phyloP scores from a whole-genome alignment of 2,113 vertebrate species.

The Pedionomus torquatus region DNA sequence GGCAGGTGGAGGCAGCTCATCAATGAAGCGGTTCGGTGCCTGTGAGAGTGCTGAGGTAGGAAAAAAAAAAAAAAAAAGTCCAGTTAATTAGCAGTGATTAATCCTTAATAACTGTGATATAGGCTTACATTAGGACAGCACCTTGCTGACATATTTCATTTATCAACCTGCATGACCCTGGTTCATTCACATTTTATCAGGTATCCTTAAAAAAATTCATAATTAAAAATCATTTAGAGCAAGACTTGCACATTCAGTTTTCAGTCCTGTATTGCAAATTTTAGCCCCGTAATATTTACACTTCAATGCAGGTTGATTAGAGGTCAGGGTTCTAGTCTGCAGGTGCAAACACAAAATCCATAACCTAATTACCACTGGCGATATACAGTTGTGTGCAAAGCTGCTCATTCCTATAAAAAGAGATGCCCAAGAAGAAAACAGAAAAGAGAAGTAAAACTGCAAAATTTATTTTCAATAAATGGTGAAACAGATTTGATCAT shows the following conservation, averaged over 20 bases:
- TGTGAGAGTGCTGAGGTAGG: slow-evolving; percentile 5
- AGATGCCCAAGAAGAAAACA: not conserved
- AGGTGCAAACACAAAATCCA: not conserved
- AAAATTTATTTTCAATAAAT: not conserved
- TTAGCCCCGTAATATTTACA: not conserved
- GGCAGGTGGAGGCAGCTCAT: slow-evolving; percentile 72
- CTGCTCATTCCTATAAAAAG: not conserved
- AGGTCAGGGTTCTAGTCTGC: not conserved
- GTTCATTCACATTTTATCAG: slow-evolving; percentile 34
- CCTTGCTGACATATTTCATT: slow-evolving; percentile 23
- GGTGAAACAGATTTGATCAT: not conserved
- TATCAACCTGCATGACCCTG: not conserved
- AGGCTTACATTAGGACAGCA: not conserved
- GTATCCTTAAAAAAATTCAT: not conserved
- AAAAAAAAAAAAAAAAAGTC: not conserved
- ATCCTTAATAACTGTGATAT: slow-evolving; percentile 16
- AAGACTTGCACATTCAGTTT: not conserved
- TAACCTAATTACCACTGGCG: not conserved
- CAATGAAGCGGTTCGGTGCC: slow-evolving; percentile 1
- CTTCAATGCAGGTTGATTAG: not conserved
- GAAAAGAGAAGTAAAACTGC: not conserved
- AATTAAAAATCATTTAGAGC: not conserved
- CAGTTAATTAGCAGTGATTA: slow-evolving; percentile 58
- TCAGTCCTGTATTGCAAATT: not conserved
- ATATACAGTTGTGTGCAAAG: not conserved